Percentiles rank a stretch among this genome's conserved stretches.
phyloP scores from a whole-genome alignment of 2,113 vertebrate species.

The Synodontis membranacea region DNA sequence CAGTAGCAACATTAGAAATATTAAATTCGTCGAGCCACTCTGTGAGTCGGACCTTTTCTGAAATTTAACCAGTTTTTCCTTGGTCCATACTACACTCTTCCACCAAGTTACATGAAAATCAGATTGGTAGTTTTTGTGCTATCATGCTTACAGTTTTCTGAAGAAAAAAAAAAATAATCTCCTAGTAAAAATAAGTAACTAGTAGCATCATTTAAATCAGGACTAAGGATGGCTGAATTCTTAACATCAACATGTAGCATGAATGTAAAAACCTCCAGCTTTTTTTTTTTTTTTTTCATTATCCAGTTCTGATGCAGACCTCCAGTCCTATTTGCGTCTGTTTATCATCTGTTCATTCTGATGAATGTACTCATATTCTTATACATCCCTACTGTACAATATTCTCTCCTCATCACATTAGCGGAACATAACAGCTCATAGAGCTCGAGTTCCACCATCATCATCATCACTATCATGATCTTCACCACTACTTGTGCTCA shows the following conservation, averaged over 20 bases:
- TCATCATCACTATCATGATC: background rate
- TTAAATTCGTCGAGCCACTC: too few species aligned
- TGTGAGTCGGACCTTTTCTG: too few species aligned
- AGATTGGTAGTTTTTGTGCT: too few species aligned
- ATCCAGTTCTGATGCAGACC: too few species aligned
- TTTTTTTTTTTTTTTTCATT: background rate
- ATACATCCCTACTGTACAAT: background rate
- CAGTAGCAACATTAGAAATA: too few species aligned
- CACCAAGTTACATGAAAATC: too few species aligned
- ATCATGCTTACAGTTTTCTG: too few species aligned
- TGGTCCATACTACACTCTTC: too few species aligned
- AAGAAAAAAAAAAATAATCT: too few species aligned
- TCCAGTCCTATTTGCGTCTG: too few species aligned
- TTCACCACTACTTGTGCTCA: constrained; percentile 56
- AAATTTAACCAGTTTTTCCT: too few species aligned
- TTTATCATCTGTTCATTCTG: background rate
- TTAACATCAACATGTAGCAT: background rate
- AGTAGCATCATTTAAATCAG: background rate
- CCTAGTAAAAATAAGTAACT: too few species aligned
- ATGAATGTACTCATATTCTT: background rate
- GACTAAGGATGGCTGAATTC: background rate
- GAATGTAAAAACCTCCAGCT: background rate
- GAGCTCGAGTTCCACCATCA: background rate
- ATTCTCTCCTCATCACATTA: background rate
- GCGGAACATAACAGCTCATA: background rate